A percentile compares a stretch with the other conserved stretches of the same genome.
Conservation (phyloP, 2,797 vertebrate species). For the Melanotaenia trifasciata region DNA sequence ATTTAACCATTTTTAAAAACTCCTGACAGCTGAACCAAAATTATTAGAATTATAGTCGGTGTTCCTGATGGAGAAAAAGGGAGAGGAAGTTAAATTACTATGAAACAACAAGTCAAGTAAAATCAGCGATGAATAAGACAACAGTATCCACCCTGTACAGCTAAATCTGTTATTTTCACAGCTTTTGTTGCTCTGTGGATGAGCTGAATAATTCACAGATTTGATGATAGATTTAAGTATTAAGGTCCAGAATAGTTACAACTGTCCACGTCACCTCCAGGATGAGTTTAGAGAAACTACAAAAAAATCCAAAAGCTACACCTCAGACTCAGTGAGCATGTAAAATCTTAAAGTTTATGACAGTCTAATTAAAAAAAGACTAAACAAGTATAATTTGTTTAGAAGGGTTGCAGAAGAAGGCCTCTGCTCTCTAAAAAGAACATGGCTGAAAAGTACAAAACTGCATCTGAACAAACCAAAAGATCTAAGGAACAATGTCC, state of each 20-base stretch:
- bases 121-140: not conserved
- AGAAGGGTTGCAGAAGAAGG: too few species aligned
- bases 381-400: too few species aligned
- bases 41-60: not conserved
- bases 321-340: too few species aligned
- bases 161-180: not conserved
- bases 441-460: too few species aligned
- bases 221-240: not conserved
- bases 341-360: too few species aligned
- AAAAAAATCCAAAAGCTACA: too few species aligned
- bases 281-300: not conserved
- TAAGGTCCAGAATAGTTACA: not conserved
- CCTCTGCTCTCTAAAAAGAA: too few species aligned
- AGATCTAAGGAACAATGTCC: too few species aligned
- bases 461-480: too few species aligned
- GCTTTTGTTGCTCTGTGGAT: not conserved
- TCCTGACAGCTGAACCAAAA: not conserved
- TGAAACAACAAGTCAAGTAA: not conserved
- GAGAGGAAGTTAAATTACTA: not conserved
- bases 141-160: not conserved
- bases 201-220: not conserved
- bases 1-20: constrained; percentile 6
- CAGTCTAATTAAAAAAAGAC: too few species aligned
- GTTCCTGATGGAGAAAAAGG: not conserved
- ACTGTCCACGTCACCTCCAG: not conserved